These are phyloP conservation scores for Anneissia japonica DNA, from an alignment of 35 echinoderm and acorn worm genomes.

Conservation along the genomic window DNA sequence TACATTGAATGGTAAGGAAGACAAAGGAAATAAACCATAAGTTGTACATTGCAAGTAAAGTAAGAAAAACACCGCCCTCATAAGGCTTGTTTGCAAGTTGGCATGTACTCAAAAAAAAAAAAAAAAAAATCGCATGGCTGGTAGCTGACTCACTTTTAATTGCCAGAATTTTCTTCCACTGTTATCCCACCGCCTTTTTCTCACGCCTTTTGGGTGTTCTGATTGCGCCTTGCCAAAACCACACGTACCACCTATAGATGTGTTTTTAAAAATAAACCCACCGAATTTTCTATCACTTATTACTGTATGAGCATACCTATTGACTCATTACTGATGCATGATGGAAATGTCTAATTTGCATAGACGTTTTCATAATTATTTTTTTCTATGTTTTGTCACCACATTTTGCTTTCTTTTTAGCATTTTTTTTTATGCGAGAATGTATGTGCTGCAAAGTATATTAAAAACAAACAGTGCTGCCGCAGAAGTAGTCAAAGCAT, in stretches of 20 bases:
- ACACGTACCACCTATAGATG: background rate
- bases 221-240: background rate
- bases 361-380: background rate
- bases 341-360: background rate
- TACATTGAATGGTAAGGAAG: background rate
- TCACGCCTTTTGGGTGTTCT: background rate
- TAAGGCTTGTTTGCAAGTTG: conserved; percentile 1
- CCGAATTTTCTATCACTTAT: background rate
- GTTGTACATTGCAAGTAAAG: background rate
- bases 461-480: background rate
- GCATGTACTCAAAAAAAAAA: background rate
- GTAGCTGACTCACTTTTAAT: background rate
- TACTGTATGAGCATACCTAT: background rate
- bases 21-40: background rate
- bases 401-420: conserved; percentile 2
- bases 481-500: background rate
- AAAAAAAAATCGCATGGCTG: background rate
- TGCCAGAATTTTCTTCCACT: background rate
- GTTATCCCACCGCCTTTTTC: background rate
- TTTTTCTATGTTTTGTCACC: background rate
- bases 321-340: conserved; percentile 1
- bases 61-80: background rate
- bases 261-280: background rate
- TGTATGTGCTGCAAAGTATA: background rate
- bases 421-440: conserved; percentile 2